Evolutionary conservation across 35 echinoderm and acorn worm species (phyloP), one percentile per base, ranked within the genome.

Genomic region (Stichopus chloronotus): DNA sequence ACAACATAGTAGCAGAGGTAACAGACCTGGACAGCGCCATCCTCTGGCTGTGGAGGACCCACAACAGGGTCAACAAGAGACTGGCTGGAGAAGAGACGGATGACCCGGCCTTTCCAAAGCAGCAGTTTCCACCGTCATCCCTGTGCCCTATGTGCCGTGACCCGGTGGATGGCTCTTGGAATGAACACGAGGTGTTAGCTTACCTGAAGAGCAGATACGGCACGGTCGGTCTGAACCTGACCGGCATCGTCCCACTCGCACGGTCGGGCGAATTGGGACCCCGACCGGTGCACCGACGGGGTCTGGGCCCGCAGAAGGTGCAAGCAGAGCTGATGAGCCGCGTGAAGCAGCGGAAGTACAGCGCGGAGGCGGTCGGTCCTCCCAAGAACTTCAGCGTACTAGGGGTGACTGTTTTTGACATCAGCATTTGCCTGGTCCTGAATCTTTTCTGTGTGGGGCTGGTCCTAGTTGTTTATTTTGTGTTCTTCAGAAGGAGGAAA

Each of bases 1-100:
- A 25, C 9, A 63, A 78, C 69, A 83, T 99, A 59, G 57, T 93
- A 5, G 52, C 65, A 0, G 82, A 92, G 9, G 95, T 96, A 14
- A 90, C 30, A 3, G 88, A 94, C 9, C 52, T 95, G 58, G 95
- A 99, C 77, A 91, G 72, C 14, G 93, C 97, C 20, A 95, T 99
- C 13, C 22, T 96, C 43, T 99, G 95, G 95, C 87, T 99, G 6
- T 99, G 97, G 97, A 83, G 68, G 63, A 91, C 90, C 78, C 97
- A 99, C 90, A 96, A 99, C 53, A 72, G 77, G 1, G 97, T 96
- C 57, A 99, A 99, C 81, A 79, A 93, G 78, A 87, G 97, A 90
- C 90, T 99, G 8, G 88, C 65, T 25, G 97, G 97, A 5, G 97
- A 96, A 57, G 79, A 61, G 1, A 93, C 97, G 8, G 97, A 99